phyloP scores from a whole-genome alignment of 1,140 invertebrate genomes.

The Polypedilum vanderplanki region DNA sequence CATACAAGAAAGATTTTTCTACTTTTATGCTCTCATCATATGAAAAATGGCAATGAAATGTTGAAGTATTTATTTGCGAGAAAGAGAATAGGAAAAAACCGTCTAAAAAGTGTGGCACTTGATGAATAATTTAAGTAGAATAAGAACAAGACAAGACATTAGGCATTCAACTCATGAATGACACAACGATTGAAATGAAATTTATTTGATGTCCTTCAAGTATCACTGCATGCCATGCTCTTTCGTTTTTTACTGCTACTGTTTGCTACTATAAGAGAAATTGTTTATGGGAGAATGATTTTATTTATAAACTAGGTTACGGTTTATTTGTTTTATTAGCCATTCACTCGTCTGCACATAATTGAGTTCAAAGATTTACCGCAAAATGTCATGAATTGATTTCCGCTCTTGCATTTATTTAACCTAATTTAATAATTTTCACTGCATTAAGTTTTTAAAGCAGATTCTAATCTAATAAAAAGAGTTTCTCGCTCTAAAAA shows the following conservation, averaged over 20 bases:
- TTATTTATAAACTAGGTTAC: not conserved
- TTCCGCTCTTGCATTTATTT: too few species aligned
- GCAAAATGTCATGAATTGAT: too few species aligned
- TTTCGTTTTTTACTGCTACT: not conserved
- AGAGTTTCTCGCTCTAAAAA: too few species aligned
- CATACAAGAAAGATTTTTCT: not conserved
- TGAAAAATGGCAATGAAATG: conserved; percentile 13
- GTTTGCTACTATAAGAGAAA: too few species aligned
- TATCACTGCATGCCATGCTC: not conserved
- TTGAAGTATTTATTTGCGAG: not conserved
- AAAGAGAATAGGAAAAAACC: not conserved
- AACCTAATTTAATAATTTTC: too few species aligned
- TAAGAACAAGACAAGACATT: not conserved
- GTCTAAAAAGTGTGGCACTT: conserved; percentile 10
- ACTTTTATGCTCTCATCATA: not conserved
- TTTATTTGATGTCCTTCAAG: conserved; percentile 16
- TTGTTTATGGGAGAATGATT: not conserved
- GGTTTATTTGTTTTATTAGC: not conserved
- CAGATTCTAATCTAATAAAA: too few species aligned
- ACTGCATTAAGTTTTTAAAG: too few species aligned
- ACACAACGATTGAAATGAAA: conserved; percentile 8
- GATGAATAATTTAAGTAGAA: conserved; percentile 19
- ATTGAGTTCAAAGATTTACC: not conserved
- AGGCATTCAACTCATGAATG: not conserved
- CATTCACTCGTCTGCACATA: not conserved